Base-by-base conservation (phyloP, 2,113 vertebrate species). In the Nibea albiflora region DNA sequence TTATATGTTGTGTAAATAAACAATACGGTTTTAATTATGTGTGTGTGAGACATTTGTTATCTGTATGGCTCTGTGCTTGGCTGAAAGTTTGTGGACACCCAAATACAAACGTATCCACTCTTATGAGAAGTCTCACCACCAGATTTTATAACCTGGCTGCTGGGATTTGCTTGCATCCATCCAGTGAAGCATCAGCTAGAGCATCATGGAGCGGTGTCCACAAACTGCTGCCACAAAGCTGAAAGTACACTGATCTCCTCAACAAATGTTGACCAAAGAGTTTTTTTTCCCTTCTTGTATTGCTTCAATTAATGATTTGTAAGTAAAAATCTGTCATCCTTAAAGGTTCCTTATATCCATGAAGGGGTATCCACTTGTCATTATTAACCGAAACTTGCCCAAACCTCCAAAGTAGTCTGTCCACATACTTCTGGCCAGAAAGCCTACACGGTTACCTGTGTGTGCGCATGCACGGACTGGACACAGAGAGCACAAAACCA, bases 1-100 rank as follows among this genome's bases (percentile, higher is more conserved):
- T 60, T 80, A 54, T 73, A 78, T 72, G 58, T 76, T 76, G 47
- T 65, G 53, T 70, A 44, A 85, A 85, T 83, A 85, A 83, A 86
- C 47, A 58, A 0, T 57, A n/a, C 52, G 20, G 35, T 42, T 80
- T 39, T 22, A 57, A 42, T 35, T 39, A 11, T 11, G 4, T 39
- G 5, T 39, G 5, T 74, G 20, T 64, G 20, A 49, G 39, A 16
- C 11, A 3, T 39, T 62, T 54, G 6, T 62, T 26, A 11, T 49
- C n/a, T 39, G 5, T 31, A 10, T 53, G 19, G 9, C 2, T 63
- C 11, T 79, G 20, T 44, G 10, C 28, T 4, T 62, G 31, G 16
- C n/a, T 10, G 17, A n/a, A 73, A 10, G 57, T 67, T 14, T 49
- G 15, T 53, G 60, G n/a, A 62, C 19, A 31, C 11, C 17, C 17